phyloP scores from a whole-genome alignment of 1,140 invertebrate species.

The Holcopasites calliopsidis region DNA sequence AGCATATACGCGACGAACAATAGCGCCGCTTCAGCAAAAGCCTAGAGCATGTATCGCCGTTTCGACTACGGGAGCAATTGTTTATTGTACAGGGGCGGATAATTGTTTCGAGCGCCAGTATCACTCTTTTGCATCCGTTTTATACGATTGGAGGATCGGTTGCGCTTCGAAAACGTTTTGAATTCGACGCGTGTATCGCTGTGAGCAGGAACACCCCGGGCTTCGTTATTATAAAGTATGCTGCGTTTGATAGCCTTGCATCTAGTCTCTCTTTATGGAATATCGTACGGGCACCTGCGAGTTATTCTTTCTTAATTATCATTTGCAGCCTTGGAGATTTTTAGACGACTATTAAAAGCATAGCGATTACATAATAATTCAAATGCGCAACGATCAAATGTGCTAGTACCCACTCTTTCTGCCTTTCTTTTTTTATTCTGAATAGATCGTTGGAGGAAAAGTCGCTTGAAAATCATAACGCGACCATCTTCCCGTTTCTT shows the following conservation, averaged over 20 bases:
- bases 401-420: too few relatives aligned
- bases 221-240: too few relatives aligned
- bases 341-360: too few relatives aligned
- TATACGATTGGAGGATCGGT: too few relatives aligned
- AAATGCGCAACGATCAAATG: too few relatives aligned
- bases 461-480: not conserved
- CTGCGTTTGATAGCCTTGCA: not conserved
- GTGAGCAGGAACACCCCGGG: not conserved
- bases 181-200: not conserved
- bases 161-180: not conserved
- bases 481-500: not conserved
- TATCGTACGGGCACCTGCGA: not conserved
- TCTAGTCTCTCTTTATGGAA: not conserved
- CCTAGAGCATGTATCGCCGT: conserved; percentile 33
- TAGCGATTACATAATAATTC: too few relatives aligned
- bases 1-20: conserved; percentile 18
- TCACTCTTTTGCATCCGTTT: conserved; percentile 12
- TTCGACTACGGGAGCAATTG: conserved; percentile 51
- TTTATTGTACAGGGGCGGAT: conserved; percentile 35
- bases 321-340: too few relatives aligned
- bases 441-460: conserved; percentile 11
- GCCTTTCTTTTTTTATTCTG: not conserved
- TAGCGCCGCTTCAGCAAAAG: not conserved
- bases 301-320: too few relatives aligned
- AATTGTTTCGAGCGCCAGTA: conserved; percentile 47